Percentiles rank a stretch among this genome's conserved stretches.
Conservation (phyloP, 2,113 vertebrate species). For the Ictalurus furcatus region DNA sequence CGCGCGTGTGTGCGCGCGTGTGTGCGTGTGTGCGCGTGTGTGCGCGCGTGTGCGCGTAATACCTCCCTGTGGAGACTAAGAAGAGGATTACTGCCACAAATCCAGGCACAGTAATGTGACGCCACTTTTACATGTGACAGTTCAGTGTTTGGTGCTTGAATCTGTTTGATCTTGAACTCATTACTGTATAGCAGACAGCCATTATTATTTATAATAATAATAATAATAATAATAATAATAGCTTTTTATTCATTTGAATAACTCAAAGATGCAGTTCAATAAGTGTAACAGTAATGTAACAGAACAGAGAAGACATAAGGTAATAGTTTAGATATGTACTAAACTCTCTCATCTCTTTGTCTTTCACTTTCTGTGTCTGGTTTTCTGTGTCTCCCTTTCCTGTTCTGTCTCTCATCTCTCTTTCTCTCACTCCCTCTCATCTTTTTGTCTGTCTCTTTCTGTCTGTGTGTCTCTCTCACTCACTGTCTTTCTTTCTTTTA, state of each 20-base stretch:
- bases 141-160: background rate
- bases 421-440: background rate
- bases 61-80: background rate
- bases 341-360: background rate
- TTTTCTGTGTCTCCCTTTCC: background rate
- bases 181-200: background rate
- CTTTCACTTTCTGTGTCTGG: background rate
- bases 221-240: background rate
- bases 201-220: background rate
- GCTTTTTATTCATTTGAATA: background rate
- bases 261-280: background rate
- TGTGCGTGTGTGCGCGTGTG: conserved; percentile 15
- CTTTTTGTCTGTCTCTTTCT: background rate
- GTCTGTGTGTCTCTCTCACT: no score
- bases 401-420: background rate
- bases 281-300: background rate
- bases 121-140: background rate
- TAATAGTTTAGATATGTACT: background rate
- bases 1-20: background rate
- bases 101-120: background rate
- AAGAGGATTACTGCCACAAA: conserved; percentile 16
- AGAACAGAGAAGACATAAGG: background rate
- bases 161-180: background rate
- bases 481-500: background rate
- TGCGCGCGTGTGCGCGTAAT: conserved; percentile 6